phyloP scores from a whole-genome alignment of 2,797 vertebrate genomes.

The Liasis olivaceus region DNA sequence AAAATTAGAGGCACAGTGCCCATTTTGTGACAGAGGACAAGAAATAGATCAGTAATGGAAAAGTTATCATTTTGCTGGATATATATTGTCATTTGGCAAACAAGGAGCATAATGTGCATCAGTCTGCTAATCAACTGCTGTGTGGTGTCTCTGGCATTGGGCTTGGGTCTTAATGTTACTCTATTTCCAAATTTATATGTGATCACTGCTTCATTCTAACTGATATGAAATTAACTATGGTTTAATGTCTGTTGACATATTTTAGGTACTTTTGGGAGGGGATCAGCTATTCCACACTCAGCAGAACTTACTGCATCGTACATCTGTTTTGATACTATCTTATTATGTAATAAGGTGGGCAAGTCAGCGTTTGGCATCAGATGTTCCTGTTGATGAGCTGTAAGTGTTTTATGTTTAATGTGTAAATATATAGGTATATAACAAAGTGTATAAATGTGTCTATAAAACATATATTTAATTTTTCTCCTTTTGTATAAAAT shows the following conservation, averaged over 20 bases:
- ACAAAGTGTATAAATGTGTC: not conserved
- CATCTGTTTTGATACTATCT: conserved; percentile 86
- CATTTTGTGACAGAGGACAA: not conserved
- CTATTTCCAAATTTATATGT: not conserved
- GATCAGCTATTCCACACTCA: conserved; percentile 88
- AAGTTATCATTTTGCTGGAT: not conserved
- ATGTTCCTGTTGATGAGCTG: conserved; percentile 87
- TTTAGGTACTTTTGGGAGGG: conserved; percentile 82
- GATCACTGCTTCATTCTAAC: not conserved
- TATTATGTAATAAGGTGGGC: conserved; percentile 89
- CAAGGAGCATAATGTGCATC: not conserved
- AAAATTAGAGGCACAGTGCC: not conserved
- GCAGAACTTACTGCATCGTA: conserved; percentile 90
- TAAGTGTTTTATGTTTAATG: conserved; percentile 71
- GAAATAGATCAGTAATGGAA: not conserved
- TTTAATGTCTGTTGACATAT: not conserved
- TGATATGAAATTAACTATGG: not conserved
- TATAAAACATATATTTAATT: not conserved
- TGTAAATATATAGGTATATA: not conserved
- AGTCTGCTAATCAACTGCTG: not conserved
- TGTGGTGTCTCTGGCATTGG: not conserved
- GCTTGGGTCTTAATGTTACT: not conserved
- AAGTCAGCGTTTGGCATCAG: conserved; percentile 82
- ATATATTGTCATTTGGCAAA: not conserved
- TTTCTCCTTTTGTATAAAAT: not conserved